phyloP scores from a whole-genome alignment of 2,797 vertebrate genomes.

The Enteromius radiatus region DNA sequence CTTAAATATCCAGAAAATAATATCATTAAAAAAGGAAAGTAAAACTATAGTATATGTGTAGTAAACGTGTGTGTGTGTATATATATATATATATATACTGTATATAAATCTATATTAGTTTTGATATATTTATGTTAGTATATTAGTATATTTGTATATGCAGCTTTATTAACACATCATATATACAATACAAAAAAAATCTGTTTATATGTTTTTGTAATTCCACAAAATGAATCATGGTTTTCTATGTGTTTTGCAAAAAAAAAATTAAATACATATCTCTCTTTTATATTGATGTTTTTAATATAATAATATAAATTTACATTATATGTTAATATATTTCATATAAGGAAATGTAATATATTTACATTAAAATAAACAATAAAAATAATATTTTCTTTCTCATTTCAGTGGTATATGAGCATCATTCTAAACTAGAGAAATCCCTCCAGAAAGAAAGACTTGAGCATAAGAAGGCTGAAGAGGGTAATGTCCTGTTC shows the following conservation, averaged over 20 bases:
- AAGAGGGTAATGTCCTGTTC: slow-evolving; percentile 84
- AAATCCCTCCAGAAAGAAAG: slow-evolving; percentile 98
- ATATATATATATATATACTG: too few species aligned
- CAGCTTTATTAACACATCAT: too few species aligned
- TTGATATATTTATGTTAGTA: neutral
- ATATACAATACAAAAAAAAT: too few species aligned
- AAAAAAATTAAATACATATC: too few species aligned
- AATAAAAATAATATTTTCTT: neutral
- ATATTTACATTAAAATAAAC: neutral
- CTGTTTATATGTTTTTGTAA: neutral
- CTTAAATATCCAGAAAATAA: neutral
- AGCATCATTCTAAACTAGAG: slow-evolving; percentile 96
- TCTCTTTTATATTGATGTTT: too few species aligned
- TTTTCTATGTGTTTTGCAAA: too few species aligned
- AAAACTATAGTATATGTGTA: too few species aligned
- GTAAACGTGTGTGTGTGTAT: too few species aligned
- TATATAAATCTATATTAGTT: too few species aligned
- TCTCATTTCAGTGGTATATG: slow-evolving; percentile 88
- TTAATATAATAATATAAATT: too few species aligned
- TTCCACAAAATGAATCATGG: too few species aligned
- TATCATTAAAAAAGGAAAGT: neutral
- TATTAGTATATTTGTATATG: neutral
- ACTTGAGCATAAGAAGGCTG: slow-evolving; percentile 95
- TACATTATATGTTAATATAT: neutral
- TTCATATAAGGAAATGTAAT: neutral